Evolutionary conservation across 1,140 invertebrate genomes (phyloP), one percentile per base, ranked within the genome.

Genomic region (Holotrichia oblita): DNA sequence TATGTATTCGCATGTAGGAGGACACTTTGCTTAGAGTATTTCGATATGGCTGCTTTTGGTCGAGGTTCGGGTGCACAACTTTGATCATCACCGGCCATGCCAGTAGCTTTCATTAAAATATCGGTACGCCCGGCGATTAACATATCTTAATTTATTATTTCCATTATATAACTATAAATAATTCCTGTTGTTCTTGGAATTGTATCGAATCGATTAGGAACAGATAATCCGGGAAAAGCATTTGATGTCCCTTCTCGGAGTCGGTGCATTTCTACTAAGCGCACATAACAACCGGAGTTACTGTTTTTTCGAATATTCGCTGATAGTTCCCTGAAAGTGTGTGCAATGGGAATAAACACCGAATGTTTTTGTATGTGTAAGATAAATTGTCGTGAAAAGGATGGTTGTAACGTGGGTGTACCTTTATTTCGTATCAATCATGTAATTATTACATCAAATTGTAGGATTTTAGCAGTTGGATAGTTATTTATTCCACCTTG

Each of bases 401-500:
- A 34, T 34, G 27, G 27, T 34, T 34, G 27, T 34, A 34, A n/a
- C 24, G 12, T 17, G 4, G 14, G 40, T 20, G 40, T 74, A 40
- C 40, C 41, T 20, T 40, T n/a, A 74, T 74, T 20, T 74, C 10
- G n/a, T 74, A 8, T 40, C 41, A 42, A 76, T 55, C 41, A 55
- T 48, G 75, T 76, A 76, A 76, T 74, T 42, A 74, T 74, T 69
- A 73, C 14, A 79, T 78, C 81, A 79, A 79, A 75, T 83, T 78
- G 82, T 79, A 76, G 3, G 78, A 61, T 73, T 10, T 78, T 82
- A 81, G 80, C 77, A 40, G 79, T 81, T 83, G 82, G 83, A 84
- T 77, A 83, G 81, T 84, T 82, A 82, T 81, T 83, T 83, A 64
- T 83, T 85, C 80, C 81, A 83, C 78, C n/a, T 83, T 76, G 72